Percentiles rank a stretch among this genome's conserved stretches.
These are phyloP conservation scores for Ailurus styani DNA, from an alignment of 2,113 vertebrate species.

Conservation along the genomic window DNA sequence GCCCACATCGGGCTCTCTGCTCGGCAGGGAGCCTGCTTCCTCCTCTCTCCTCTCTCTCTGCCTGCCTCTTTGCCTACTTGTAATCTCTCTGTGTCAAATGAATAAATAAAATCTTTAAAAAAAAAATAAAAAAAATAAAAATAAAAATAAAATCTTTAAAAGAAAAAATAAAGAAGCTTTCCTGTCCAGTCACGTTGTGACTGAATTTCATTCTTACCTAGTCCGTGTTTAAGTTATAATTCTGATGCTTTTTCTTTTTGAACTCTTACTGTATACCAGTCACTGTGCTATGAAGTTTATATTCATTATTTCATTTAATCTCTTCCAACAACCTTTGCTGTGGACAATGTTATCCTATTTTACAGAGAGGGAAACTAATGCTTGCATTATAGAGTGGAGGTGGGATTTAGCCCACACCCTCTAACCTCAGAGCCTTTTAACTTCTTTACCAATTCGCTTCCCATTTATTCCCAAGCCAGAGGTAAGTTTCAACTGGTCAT, in stretches of 20 bases:
- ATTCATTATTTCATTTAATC: background rate
- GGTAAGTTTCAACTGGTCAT: background rate
- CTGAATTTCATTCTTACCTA: background rate
- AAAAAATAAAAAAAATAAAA: too few species aligned
- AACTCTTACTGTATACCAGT: background rate
- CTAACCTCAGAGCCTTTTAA: constrained; percentile 26
- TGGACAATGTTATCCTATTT: background rate
- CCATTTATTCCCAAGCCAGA: background rate
- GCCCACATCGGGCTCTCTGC: too few species aligned
- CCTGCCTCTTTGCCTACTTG: too few species aligned
- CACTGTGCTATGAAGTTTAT: background rate
- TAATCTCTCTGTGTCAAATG: too few species aligned
- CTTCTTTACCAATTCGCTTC: background rate
- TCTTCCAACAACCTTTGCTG: background rate
- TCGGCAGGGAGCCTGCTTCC: too few species aligned
- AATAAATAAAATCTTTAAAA: too few species aligned
- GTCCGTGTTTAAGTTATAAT: background rate
- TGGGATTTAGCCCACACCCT: background rate
- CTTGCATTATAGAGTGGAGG: background rate
- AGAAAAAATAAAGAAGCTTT: background rate
- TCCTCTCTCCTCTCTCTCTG: too few species aligned
- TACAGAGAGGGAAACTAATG: background rate
- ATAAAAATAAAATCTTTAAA: too few species aligned
- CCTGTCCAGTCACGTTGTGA: background rate
- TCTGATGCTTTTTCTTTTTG: background rate